These are phyloP conservation scores for Drosophila tripunctata DNA, from an alignment of 2,888 invertebrate species.

Conservation along the genomic window DNA sequence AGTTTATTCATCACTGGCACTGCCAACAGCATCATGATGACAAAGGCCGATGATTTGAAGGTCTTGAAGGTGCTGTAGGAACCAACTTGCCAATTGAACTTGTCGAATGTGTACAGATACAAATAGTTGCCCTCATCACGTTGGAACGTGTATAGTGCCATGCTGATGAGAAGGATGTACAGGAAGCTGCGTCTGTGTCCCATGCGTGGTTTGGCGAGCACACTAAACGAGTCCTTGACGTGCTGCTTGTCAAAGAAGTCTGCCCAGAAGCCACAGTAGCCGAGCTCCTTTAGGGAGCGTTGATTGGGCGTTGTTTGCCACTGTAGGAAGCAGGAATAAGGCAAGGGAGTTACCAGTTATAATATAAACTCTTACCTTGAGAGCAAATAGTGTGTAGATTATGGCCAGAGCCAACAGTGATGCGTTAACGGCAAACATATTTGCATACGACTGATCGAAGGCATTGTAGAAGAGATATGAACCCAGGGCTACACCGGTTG, in stretches of 20 bases:
- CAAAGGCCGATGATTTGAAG: conserved; percentile 89
- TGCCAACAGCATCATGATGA: conserved; percentile 88
- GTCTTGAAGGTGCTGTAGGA: conserved; percentile 90
- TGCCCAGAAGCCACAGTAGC: conserved; percentile 86
- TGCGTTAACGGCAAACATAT: conserved; percentile 90
- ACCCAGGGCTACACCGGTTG: conserved; percentile 91
- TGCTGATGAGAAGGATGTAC: conserved; percentile 89
- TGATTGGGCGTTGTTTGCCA: conserved; percentile 90
- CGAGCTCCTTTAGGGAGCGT: conserved; percentile 86
- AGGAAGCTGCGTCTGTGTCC: conserved; percentile 87
- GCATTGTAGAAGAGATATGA: conserved; percentile 87
- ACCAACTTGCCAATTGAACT: conserved; percentile 89
- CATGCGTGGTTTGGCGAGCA: conserved; percentile 87
- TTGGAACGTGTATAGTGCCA: conserved; percentile 93
- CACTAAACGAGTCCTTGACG: conserved; percentile 87
- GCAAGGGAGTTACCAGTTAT: too few relatives aligned
- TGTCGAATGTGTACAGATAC: conserved; percentile 89
- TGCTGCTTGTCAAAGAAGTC: conserved; percentile 91
- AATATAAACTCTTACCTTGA: conserved; percentile 86
- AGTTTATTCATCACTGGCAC: conserved; percentile 90
- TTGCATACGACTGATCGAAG: conserved; percentile 87
- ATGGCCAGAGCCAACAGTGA: conserved; percentile 87
- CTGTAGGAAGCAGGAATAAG: conserved; percentile 36
- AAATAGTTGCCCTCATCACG: conserved; percentile 91
- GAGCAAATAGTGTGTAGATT: conserved; percentile 87